phyloP scores from a whole-genome alignment of 2,888 invertebrate species.

The Lomographa bimaculata region DNA sequence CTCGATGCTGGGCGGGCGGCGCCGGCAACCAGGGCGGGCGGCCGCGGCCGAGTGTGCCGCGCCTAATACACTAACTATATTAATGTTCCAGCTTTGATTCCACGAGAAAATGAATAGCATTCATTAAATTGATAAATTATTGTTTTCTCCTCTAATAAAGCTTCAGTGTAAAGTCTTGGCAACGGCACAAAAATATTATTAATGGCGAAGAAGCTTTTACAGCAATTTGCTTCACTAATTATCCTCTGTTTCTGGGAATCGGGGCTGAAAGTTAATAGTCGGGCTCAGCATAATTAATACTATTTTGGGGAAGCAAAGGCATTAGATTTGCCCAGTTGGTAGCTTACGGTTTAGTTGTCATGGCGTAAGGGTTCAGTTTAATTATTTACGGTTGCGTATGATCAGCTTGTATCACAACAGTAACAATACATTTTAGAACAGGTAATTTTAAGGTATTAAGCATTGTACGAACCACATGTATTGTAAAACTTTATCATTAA shows the following conservation, averaged over 20 bases:
- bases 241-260: constrained; percentile 7
- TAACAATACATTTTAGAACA: no score
- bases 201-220: constrained; percentile 12
- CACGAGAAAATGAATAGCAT: constrained; percentile 14
- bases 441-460: no score
- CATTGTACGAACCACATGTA: no score
- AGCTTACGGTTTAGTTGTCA: no score
- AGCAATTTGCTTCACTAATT: constrained; percentile 12
- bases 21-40: no score
- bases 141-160: constrained; percentile 19
- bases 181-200: constrained; percentile 15
- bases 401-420: no score
- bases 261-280: constrained; percentile 2
- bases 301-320: constrained; percentile 3
- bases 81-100: constrained; percentile 12
- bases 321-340: no score
- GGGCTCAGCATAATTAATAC: neutral
- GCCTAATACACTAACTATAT: constrained; percentile 2
- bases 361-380: no score
- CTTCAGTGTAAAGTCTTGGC: constrained; percentile 12
- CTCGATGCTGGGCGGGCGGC: no score
- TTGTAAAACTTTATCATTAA: no score
- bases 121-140: constrained; percentile 24
- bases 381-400: no score
- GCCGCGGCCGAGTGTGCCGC: no score